Base-by-base conservation (phyloP, 23 tunicate genomes). In the Aplidium turbinatum region DNA sequence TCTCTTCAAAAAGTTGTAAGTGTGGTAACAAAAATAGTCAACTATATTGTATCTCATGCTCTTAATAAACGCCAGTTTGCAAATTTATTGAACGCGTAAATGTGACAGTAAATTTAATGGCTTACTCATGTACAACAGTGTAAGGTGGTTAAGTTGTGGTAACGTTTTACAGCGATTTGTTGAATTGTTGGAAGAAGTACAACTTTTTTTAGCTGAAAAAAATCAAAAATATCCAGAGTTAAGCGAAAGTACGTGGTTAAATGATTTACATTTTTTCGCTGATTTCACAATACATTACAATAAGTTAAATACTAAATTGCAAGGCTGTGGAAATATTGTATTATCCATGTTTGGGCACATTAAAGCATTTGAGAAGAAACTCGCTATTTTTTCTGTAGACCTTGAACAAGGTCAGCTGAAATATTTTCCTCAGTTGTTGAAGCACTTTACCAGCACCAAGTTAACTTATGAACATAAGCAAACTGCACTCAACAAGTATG, bases 351-450 rank as follows among this genome's bases (percentile, higher is more conserved):
- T 62, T 62, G 68, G 16, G 38, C 30, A 29, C 22, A 38, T 62
- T 62, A 62, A 62, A 62, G 68, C 68, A 62, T 62, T 62, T 62
- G 68, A 62, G 68, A 62, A 62, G 68, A 62, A 62, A 62, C 68
- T 62, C 38, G 68, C 35, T 62, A 38, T 32, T n/a, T 62, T 62
- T 62, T 62, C 68, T 62, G 22, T 38, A 27, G 20, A 62, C 36
- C 62, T 55, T 55, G 24, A 55, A 19, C 23, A 20, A 55, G 68
- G 68, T 62, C 19, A 32, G 68, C 68, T 62, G 68, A 29, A 62
- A 62, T 62, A 30, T 30, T 62, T 62, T 62, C 68, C 68, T 11
- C 68, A 62, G 7, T 7, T 62, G 68, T 23, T 11, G 38, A 62
- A 62, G 68, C 68, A 62, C 36, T 62, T 62, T 23, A 62, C 68